phyloP scores from a whole-genome alignment of 1,140 invertebrate genomes.

The Bombus cullumanus region DNA sequence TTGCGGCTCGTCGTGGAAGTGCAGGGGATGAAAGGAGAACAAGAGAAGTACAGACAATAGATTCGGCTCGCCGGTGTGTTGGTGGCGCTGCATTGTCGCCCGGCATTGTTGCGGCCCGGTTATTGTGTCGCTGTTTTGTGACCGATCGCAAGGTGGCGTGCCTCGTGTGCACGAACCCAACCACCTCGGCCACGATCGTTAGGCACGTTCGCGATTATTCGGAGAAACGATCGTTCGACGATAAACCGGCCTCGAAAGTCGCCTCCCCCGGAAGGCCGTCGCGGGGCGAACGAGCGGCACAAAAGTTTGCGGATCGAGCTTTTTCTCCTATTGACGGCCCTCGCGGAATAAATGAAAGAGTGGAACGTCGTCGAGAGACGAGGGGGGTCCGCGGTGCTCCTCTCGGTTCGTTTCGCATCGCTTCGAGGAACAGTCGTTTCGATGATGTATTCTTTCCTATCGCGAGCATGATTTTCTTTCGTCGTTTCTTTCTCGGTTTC shows the following conservation, averaged over 20 bases:
- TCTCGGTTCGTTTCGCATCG: constrained; percentile 7
- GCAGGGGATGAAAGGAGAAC: constrained; percentile 79
- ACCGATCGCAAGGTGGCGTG: constrained; percentile 77
- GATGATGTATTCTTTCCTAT: constrained; percentile 1
- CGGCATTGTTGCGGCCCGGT: constrained; percentile 78
- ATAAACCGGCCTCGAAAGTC: constrained; percentile 67
- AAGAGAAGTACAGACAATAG: constrained; percentile 80
- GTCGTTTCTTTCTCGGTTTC: too few relatives aligned
- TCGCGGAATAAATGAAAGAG: constrained; percentile 38
- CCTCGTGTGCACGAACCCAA: constrained; percentile 69
- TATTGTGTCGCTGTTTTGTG: constrained; percentile 81
- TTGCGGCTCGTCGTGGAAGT: constrained; percentile 71
- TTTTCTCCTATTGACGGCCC: constrained; percentile 39
- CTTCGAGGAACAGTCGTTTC: constrained; percentile 5
- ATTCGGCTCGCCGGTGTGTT: constrained; percentile 77
- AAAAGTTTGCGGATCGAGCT: constrained; percentile 49
- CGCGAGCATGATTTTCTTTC: background rate
- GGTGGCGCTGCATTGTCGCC: constrained; percentile 77
- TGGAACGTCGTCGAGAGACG: background rate
- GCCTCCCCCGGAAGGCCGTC: constrained; percentile 37
- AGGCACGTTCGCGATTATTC: constrained; percentile 75
- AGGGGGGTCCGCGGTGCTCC: background rate
- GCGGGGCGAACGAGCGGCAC: constrained; percentile 38
- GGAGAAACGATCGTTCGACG: constrained; percentile 67
- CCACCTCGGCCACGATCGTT: constrained; percentile 72